Base-by-base conservation (phyloP, 1,140 invertebrate species). In the Centruroides sculpturatus region DNA sequence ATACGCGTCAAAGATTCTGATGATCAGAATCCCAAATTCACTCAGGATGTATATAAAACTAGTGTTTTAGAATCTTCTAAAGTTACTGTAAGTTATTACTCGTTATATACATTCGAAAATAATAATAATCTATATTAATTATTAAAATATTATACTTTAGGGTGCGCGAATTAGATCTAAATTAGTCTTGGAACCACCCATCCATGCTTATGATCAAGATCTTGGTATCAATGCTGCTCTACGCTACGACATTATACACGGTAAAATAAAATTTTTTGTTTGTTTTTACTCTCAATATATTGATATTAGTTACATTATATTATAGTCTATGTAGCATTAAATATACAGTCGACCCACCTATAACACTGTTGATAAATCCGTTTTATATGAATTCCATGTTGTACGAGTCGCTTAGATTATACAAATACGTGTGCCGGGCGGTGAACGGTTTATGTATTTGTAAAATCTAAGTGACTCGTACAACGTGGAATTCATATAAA, bases 21-120 rank as follows among this genome's bases (percentile, higher is more conserved):
- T 67, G 89, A 93, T 71, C 85, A 90, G 70, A 87, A 90, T 36
- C 89, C 89, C 1, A 83, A 85, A 66, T 94, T 94, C 71, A 85
- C 86, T 0, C 79, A 81, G 55, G 83, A 85, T 11, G 79, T 84
- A 4, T 93, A 92, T 72, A 80, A 79, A 56, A 84, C 87, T 0
- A 83, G 83, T 68, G 82, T 94, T 55, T 80, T 82, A 10, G 92
- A 95, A 73, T 69, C 60, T 52, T 68, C 69, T 0, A 62, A 60
- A 49, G 64, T 70, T 51, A 70, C 69, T 56, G 69, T 70, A 68
- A 61, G 64, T 54, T 47, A n/a, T 47, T 34, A 51, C 5, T 8
- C 1, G 5, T 41, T 41, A 41, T 6, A 41, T 41, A 41, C 41
- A 41, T 3, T 6, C 41, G 23, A 41, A 41, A 41, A 8, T 41